Percentiles rank a stretch among this genome's conserved stretches.
Evolutionary conservation across 2,797 vertebrate species (phyloP).

Genomic region (Melanotaenia trifasciata): DNA sequence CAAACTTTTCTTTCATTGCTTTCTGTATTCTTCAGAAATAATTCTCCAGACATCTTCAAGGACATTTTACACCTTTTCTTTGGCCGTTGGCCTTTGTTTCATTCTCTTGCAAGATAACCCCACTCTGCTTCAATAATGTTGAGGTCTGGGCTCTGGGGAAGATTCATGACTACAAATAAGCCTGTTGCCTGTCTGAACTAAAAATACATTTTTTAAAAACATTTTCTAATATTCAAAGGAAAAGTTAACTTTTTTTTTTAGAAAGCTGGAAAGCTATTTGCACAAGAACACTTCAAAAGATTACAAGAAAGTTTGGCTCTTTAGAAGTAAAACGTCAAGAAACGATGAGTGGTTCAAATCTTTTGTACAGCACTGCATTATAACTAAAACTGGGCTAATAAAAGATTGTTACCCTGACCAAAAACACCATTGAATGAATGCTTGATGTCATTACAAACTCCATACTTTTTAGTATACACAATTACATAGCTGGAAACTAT

Average conservation of each 20-base stretch:
- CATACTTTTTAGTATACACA: not conserved
- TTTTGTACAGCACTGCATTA: not conserved
- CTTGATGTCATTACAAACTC: slow-evolving; percentile 2
- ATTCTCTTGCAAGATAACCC: not conserved
- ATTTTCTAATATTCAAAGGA: too few relatives aligned
- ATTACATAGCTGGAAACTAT: not conserved
- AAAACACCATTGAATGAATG: not conserved
- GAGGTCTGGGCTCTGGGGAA: not conserved
- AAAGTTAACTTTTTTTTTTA: too few relatives aligned
- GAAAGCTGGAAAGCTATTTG: not conserved
- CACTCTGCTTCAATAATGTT: not conserved
- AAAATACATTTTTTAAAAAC: not conserved
- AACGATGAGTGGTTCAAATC: not conserved
- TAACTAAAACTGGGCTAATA: not conserved
- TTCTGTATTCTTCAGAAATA: not conserved
- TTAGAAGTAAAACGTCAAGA: not conserved
- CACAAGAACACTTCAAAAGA: not conserved
- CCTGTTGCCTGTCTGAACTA: not conserved
- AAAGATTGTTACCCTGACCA: not conserved
- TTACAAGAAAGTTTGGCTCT: not conserved
- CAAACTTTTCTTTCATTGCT: not conserved
- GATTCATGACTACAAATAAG: not conserved
- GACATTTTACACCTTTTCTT: not conserved
- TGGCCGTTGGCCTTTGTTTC: not conserved
- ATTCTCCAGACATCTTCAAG: not conserved